Percentiles rank a stretch among this genome's conserved stretches.
phyloP scores from a whole-genome alignment of 2,113 vertebrate genomes.

The Microcebus tavaratra region DNA sequence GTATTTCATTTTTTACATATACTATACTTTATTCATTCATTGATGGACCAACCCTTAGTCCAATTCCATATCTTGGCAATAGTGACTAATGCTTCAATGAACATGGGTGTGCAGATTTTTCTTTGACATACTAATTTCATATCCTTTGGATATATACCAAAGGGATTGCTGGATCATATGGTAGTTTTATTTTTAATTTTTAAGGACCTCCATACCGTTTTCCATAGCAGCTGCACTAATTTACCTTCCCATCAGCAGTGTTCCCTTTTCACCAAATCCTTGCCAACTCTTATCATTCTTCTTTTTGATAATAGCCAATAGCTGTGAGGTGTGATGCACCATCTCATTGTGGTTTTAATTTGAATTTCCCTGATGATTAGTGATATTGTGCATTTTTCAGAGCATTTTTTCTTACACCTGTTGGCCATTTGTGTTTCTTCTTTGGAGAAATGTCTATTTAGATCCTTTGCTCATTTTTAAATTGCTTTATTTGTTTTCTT shows the following conservation, averaged over 20 bases:
- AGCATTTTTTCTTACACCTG: neutral
- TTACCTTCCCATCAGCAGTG: neutral
- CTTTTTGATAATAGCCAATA: neutral
- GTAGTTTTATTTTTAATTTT: neutral
- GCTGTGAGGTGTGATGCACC: accelerated
- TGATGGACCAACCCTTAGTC: neutral
- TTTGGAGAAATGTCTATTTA: neutral
- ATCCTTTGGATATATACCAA: neutral
- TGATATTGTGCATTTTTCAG: neutral
- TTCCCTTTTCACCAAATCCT: neutral
- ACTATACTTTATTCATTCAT: neutral
- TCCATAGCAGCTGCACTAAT: neutral
- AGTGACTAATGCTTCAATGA: neutral
- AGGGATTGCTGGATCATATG: neutral
- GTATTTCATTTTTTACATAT: neutral
- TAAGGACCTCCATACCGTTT: neutral
- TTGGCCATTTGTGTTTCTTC: neutral
- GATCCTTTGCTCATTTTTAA: neutral
- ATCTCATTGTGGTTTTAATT: neutral
- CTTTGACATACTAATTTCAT: neutral
- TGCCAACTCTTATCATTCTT: neutral
- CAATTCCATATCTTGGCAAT: neutral
- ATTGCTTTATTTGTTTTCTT: neutral
- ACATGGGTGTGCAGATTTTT: neutral
- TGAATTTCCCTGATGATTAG: neutral